Evolutionary conservation across 2,113 vertebrate species (phyloP).

Genomic region (Myrmecophaga tridactyla): DNA sequence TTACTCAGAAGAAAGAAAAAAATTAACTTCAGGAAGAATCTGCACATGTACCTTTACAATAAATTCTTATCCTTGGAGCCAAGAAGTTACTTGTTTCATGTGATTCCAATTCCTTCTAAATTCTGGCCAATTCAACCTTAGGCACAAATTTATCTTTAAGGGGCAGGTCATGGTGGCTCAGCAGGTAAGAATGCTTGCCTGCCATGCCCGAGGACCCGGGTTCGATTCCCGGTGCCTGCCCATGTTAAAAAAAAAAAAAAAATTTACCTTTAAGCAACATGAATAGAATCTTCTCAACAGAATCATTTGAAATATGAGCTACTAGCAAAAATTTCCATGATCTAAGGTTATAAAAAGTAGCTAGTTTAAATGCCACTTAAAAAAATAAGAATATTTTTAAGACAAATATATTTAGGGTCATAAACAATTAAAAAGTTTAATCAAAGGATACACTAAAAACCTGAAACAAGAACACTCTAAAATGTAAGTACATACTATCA

Average conservation of each 20-base stretch:
- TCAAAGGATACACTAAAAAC: not conserved
- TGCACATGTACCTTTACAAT: not conserved
- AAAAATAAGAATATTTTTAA: conserved; percentile 15
- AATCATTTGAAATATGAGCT: not conserved
- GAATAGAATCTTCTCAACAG: not conserved
- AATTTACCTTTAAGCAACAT: not conserved
- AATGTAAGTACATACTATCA: not conserved
- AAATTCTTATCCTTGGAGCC: not conserved
- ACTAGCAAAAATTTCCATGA: not conserved
- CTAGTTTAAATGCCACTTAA: conserved; percentile 20
- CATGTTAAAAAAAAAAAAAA: too few relatives aligned
- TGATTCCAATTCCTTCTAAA: not conserved
- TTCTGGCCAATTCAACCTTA: not conserved
- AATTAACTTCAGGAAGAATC: not conserved
- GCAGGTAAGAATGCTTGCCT: too few relatives aligned
- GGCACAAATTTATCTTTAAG: not conserved
- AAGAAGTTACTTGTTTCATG: not conserved
- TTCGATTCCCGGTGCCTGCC: too few relatives aligned
- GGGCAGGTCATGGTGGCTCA: too few relatives aligned
- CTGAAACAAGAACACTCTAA: not conserved
- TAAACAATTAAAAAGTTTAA: not conserved
- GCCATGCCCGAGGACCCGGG: too few relatives aligned
- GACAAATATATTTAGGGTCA: not conserved
- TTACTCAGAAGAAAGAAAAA: not conserved
- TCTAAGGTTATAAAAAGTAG: not conserved